Base-by-base conservation (phyloP, 2,888 invertebrate species). In the Neoascia interrupta region DNA sequence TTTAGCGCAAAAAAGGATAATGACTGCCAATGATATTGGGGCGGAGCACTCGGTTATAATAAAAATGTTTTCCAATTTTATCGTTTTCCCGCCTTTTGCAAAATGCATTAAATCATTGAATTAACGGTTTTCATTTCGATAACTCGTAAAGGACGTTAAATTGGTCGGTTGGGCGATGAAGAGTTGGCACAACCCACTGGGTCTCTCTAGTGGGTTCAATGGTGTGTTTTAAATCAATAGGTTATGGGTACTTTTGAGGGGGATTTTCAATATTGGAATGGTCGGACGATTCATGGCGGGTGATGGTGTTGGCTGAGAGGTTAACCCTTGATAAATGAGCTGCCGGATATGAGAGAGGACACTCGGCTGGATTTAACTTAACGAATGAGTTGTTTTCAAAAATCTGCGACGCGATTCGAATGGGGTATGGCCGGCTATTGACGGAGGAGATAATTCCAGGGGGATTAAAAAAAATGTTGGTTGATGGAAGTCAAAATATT, bases 101-200 rank as follows among this genome's bases (percentile, higher is more conserved):
- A 45, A 26, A 37, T 41, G 63, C 75, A 75, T 75, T 75, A 75
- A 75, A 75, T 75, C 75, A 75, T 70, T 70, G 75, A 75, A 69
- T 75, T 75, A 70, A 63, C 43, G 56, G 51, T 69, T 61, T 63
- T 63, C 56, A 37, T 43, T 63, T 45, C 56, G 63, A 70, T 70
- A 56, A 63, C 41, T 49, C 3, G 23, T 41, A 45, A 61, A 75
- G 75, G 63, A 63, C 69, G 58, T 56, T 51, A 61, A 69, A 69
- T 56, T 21, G 34, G 18, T 5, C 5, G 39, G 8, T 54, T 21
- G 11, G 11, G n/a, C 5, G 13, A 36, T 5, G 13, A n/a, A 5
- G 19, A n/a, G 11, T 5, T 5, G 1, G 5, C 18, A n/a, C 19
- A n/a, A 19, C n/a, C n/a, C 10, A 8, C 26, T 1, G 5, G 5